Base-by-base conservation (phyloP, 64 coral and sea anemone species). In the Cladopsammia gracilis region DNA sequence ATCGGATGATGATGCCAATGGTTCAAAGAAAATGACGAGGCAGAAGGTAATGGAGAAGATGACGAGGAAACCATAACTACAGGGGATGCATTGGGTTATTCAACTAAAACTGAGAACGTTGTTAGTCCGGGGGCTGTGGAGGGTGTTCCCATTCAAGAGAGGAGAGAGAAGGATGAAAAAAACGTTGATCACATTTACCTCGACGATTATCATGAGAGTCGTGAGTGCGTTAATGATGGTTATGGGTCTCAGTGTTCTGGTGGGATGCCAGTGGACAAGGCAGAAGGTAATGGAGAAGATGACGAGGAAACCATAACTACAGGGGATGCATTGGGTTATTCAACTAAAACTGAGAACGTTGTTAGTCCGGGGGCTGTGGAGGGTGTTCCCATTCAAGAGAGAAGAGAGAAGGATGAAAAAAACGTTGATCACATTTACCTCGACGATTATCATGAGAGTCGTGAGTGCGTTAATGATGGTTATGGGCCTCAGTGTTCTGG, bases 401-500 rank as follows among this genome's bases (percentile, higher is more conserved):
- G 23, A 9, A 69, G 65, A 69, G 19, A 42, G 65, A 69, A 69
- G 23, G 65, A 69, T 69, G 65, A 69, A 69, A 69, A 69, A 69
- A 69, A 25, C 23, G 20, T 69, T 69, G 65, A 69, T 23, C 20
- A 69, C 23, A 69, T 69, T 69, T 69, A 69, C 65, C 65, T 69
- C 23, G 66, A 23, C 66, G 23, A 69, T 69, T 20, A 69, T 69
- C 23, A 69, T 23, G 23, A 69, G 66, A 69, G 66, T 69, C 0
- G 66, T 69, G 66, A 69, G 66, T 0, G 66, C 66, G 66, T 69
- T 69, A 69, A 69, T 69, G 0, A 69, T 69, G 66, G 66, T 22
- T 69, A 69, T 69, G 66, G 19, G 66, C 66, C 66, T 69, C 66
- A 69, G 66, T 69, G 66, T 69, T 69, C 66, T 23, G 66, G 66